Evolutionary conservation across 2,888 invertebrate genomes (phyloP).

Genomic region (Microctonus aethiopoides): DNA sequence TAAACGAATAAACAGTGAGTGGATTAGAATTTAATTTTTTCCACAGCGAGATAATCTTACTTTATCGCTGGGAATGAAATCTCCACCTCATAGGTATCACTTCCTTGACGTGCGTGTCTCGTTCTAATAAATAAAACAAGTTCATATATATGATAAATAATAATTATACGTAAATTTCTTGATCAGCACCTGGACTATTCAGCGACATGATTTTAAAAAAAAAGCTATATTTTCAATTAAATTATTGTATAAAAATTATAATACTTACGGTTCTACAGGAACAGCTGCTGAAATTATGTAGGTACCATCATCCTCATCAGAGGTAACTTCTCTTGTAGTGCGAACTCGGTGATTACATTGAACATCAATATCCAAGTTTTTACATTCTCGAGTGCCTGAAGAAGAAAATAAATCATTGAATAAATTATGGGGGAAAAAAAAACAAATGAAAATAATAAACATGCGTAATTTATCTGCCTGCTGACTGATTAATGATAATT

Average conservation of each 20-base stretch:
- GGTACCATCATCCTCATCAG: constrained; percentile 79
- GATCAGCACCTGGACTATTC: not conserved
- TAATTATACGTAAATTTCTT: constrained; percentile 4
- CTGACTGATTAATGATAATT: constrained; percentile 38
- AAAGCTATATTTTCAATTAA: constrained; percentile 10
- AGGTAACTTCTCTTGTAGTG: constrained; percentile 63
- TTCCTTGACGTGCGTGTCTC: constrained; percentile 87
- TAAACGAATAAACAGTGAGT: constrained; percentile 4
- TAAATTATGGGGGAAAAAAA: not conserved
- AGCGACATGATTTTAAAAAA: constrained; percentile 12
- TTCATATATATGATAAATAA: constrained; percentile 18
- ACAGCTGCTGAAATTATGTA: constrained; percentile 86
- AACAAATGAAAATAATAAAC: not conserved
- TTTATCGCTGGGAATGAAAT: constrained; percentile 92
- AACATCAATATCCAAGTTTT: constrained; percentile 89
- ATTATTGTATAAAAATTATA: not conserved
- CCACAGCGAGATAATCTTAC: constrained; percentile 71
- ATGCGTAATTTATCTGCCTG: no score
- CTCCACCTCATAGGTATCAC: constrained; percentile 91
- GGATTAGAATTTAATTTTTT: not conserved
- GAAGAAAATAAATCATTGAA: not conserved
- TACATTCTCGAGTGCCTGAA: constrained; percentile 83
- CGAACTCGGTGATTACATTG: constrained; percentile 85
- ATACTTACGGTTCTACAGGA: constrained; percentile 86
- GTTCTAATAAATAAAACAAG: constrained; percentile 74